A percentile compares a stretch with the other conserved stretches of the same genome.
Evolutionary conservation across 2,113 vertebrate species (phyloP).

Genomic region (Heptranchias perlo): DNA sequence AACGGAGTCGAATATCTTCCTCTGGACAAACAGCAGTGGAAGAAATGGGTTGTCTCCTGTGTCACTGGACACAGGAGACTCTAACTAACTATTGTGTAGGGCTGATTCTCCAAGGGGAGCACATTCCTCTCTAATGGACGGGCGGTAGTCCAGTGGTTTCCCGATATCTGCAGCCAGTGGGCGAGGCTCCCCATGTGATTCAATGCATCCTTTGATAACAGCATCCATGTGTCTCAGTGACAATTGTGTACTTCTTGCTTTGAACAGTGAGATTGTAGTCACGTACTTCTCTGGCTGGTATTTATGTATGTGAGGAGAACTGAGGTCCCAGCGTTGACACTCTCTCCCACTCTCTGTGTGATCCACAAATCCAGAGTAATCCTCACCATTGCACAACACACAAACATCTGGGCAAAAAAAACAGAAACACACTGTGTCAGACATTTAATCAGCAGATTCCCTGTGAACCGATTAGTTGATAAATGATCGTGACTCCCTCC

Average conservation of each 20-base stretch:
- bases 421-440: not conserved
- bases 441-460: not conserved
- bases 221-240: not conserved
- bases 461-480: not conserved
- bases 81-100: no score
- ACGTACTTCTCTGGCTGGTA: constrained; percentile 82
- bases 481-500: not conserved
- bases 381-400: constrained; percentile 84
- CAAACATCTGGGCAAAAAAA: constrained; percentile 66
- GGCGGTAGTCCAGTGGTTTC: no score
- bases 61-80: no score
- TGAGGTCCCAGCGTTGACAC: constrained; percentile 95
- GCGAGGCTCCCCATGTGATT: no score
- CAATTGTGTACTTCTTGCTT: not conserved
- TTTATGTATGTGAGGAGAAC: constrained; percentile 81
- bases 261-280: not conserved
- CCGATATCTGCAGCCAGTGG: no score
- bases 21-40: no score
- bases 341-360: constrained; percentile 71
- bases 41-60: no score
- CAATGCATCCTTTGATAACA: not conserved
- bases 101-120: no score
- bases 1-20: no score
- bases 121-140: no score
- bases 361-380: constrained; percentile 82